Base-by-base conservation (phyloP, 2,797 vertebrate genomes). In the Centroberyx gerrardi region DNA sequence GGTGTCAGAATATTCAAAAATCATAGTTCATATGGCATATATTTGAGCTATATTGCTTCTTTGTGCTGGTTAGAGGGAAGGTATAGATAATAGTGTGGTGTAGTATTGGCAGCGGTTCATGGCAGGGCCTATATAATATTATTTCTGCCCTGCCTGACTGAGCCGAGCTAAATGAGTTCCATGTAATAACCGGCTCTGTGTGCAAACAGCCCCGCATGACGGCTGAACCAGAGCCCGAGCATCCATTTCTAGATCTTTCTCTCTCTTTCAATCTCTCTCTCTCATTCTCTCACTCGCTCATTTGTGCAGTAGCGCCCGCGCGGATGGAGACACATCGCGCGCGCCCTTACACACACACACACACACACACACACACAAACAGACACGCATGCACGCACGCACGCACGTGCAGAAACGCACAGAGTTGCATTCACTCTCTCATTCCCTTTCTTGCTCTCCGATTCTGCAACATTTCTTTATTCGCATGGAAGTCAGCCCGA, bases 131-230 rank as follows among this genome's bases (percentile, higher is more conserved):
- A 81, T 87, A 74, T 85, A 78, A 87, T 90, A 91, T 88, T 91
- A 90, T 90, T 92, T 76, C 86, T 90, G 87, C 87, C 90, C 90
- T 94, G 93, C 93, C 92, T 93, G 90, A 90, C 89, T 93, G 92
- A 94, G 92, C 91, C 81, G 77, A 88, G 87, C 90, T 92, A 93
- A 94, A 94, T 91, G 88, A 94, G 88, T 90, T 94, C 88, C 81
- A 74, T 89, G 88, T 93, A 93, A 94, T 93, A 92, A 93, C 89
- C 72, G 76, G 62, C 87, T 88, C 81, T 91, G 89, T 92, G 87
- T 91, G 90, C 89, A 93, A 92, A 92, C 92, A 91, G 89, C 87
- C 81, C 81, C 51, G 63, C 62, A 61, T 81, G 84, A 90, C 72
- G 75, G 73, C 77, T 78, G 78, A 75, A 90, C 81, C 83, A 69